Base-by-base conservation (phyloP, 2,113 vertebrate genomes). In the Xiphophorus couchianus region DNA sequence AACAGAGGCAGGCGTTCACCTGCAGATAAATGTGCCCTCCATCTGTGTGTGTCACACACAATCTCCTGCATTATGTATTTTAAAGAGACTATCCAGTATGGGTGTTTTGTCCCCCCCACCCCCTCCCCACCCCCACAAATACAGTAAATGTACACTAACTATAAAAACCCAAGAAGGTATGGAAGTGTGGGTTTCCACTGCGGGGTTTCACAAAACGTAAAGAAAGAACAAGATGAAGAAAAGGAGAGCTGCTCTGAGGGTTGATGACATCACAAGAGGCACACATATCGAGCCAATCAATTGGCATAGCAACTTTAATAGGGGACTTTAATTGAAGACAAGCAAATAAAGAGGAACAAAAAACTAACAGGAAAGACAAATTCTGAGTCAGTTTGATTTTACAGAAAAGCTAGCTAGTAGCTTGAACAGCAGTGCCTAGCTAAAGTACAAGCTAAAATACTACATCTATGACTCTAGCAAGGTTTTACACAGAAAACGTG, bases 11-110 rank as follows among this genome's bases (percentile, higher is more conserved):
- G 74, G 73, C 70, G 15, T 73, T 75, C 62, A 83, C 69, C 70
- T 78, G 74, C 75, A 80, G 62, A 70, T 80, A 79, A 58, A 81
- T 67, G 71, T 67, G 68, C 48, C 78, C 15, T 83, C 81, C 63
- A 80, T 90, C 88, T 80, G 79, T 82, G 77, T 39, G 14, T 6
- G 66, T 71, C 48, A 42, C 71, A 61, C 71, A 76, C 27, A 65
- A 78, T 63, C 11, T 66, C 44, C 66, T 48, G 60, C 29, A 44
- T n/a, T n/a, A 74, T 22, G 28, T n/a, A 35, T 77, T 51, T 62
- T 9, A 76, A 81, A 84, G 35, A 37, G 8, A 58, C 8, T 11
- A 58, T 10, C 22, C 51, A 58, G 19, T 1, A 7, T 37, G 8
- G 9, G 22, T 58, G 6, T 58, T 58, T n/a, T n/a, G 19, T 58